Base-by-base conservation (phyloP, 2,113 vertebrate genomes). In the Saccopteryx bilineata region DNA sequence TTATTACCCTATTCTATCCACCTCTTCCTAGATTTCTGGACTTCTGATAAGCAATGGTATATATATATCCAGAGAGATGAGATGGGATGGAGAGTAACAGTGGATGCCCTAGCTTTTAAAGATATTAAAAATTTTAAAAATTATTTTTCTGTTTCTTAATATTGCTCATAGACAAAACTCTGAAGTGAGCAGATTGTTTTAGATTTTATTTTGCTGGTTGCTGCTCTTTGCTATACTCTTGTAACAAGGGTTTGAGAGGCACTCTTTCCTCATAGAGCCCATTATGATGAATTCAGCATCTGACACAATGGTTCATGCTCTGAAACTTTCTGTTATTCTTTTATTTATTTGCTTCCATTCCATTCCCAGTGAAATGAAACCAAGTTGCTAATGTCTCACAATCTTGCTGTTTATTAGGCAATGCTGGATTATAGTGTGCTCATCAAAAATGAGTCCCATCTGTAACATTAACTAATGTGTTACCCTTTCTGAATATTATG, bases 21-120 rank as follows among this genome's bases (percentile, higher is more conserved):
- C 33, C 54, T 78, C 15, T 87, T 89, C 74, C 33, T 93, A 71
- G 13, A 85, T 87, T 84, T 97, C 7, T 93, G 58, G 23, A 58
- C 11, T 21, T 60, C 46, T 21, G 33, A 33, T 74, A 93, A 48
- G 26, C 9, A 89, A n/a, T 66, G 39, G 39, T 39, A 39, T 54
- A 15, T 78, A 9, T 26, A 5, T 88, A 31, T 89, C 28, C 26
- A 58, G 65, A 74, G 52, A 81, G 46, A 54, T 54, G 48, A 75
- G 10, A 17, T 80, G 26, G 33, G 54, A 54, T 58, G 54, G 31
- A 76, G 6, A 69, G 10, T 19, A 80, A 69, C 7, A 52, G 31
- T 48, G 52, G 4, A 17, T 86, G 7, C 6, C 3, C 17, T 72
- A 60, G 63, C 9, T 68, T 69, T 85, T 58, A 24, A 68, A 85